These are phyloP conservation scores for Dione vanillae DNA, from an alignment of 2,888 invertebrate species.

Conservation along the genomic window DNA sequence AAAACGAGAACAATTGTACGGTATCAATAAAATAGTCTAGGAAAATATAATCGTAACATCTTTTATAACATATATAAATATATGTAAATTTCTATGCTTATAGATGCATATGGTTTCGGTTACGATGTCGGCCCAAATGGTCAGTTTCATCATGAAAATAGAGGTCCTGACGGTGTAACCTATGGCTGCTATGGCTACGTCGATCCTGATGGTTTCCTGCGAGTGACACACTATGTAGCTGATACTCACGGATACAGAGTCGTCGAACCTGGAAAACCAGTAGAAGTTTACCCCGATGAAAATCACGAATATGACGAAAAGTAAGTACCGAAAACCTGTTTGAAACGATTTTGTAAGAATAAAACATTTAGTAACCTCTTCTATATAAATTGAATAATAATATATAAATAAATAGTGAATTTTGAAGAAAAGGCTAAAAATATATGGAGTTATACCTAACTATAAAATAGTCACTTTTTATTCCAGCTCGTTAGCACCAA, in stretches of 20 bases:
- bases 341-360: background rate
- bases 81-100: conserved; percentile 43
- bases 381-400: too few species aligned
- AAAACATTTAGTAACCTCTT: too few species aligned
- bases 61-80: too few species aligned
- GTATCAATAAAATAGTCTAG: too few species aligned
- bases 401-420: too few species aligned
- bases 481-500: conserved; percentile 48
- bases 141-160: conserved; percentile 91
- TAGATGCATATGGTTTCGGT: conserved; percentile 90
- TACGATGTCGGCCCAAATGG: conserved; percentile 90
- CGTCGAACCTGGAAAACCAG: conserved; percentile 87
- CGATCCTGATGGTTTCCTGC: conserved; percentile 86
- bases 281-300: conserved; percentile 86
- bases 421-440: too few species aligned
- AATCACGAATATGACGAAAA: conserved; percentile 74
- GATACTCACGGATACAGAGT: conserved; percentile 91
- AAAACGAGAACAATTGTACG: too few species aligned
- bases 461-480: conserved; percentile 6
- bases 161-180: conserved; percentile 90
- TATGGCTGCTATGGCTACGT: conserved; percentile 92
- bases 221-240: conserved; percentile 90
- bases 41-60: too few species aligned
- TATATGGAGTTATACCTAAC: background rate
- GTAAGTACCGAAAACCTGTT: conserved; percentile 56